Evolutionary conservation across 2,797 vertebrate genomes (phyloP).

Genomic region (Bradypus variegatus): DNA sequence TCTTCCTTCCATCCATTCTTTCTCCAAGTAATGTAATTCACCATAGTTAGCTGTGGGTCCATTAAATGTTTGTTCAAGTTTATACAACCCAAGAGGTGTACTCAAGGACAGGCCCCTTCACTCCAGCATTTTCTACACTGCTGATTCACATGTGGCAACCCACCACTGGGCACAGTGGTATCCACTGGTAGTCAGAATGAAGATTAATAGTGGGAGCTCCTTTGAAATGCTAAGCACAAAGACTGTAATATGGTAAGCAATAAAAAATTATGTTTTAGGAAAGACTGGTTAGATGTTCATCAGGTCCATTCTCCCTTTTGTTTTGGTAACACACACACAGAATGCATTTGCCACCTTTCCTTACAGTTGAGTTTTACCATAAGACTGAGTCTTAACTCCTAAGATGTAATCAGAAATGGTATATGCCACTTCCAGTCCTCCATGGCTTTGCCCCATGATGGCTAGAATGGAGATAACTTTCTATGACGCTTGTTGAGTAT

Average conservation of each 20-base stretch:
- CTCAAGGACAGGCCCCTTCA: neutral
- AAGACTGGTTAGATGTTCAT: neutral
- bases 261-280: neutral
- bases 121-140: neutral
- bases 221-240: neutral
- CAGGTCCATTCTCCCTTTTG: neutral
- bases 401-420: neutral
- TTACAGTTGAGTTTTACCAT: neutral
- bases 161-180: neutral
- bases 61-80: neutral
- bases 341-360: neutral
- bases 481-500: neutral
- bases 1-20: neutral
- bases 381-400: neutral
- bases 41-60: neutral
- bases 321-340: neutral
- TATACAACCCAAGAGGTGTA: neutral
- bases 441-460: neutral
- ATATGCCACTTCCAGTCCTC: neutral
- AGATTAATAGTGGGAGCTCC: neutral
- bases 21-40: neutral
- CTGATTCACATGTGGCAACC: neutral
- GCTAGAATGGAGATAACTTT: neutral
- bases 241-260: neutral
- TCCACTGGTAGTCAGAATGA: neutral